Conservation (phyloP, 1,140 invertebrate genomes). For the Scaptomyza hsui region DNA sequence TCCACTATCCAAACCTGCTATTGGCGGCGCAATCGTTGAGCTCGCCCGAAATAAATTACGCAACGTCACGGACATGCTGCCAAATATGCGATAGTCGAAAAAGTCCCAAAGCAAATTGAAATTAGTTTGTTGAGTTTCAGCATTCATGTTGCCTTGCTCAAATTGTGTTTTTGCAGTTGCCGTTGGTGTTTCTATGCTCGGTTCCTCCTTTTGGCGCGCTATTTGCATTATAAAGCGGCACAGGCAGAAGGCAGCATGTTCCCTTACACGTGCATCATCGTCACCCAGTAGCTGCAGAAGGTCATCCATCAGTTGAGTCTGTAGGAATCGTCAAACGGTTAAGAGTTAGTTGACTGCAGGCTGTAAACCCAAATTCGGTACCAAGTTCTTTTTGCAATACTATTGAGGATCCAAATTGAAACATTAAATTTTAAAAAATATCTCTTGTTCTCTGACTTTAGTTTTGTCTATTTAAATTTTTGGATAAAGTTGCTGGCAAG, state of each 20-base stretch:
- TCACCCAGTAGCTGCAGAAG: slow-evolving; percentile 81
- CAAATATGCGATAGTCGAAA: slow-evolving; percentile 83
- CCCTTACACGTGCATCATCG: slow-evolving; percentile 82
- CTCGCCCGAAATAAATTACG: slow-evolving; percentile 81
- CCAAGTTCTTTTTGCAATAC: slow-evolving; percentile 46
- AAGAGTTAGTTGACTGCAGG: slow-evolving; percentile 52
- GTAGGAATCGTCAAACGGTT: slow-evolving; percentile 53
- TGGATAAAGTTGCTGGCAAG: no score
- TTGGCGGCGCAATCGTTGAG: slow-evolving; percentile 65
- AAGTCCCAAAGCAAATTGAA: slow-evolving; percentile 83
- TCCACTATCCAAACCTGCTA: slow-evolving; percentile 47
- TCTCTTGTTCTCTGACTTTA: not conserved
- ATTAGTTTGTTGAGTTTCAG: slow-evolving; percentile 81
- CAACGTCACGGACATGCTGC: slow-evolving; percentile 80
- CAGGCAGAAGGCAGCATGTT: slow-evolving; percentile 74
- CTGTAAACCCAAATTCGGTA: slow-evolving; percentile 71
- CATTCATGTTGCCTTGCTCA: slow-evolving; percentile 50
- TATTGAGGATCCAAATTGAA: slow-evolving; percentile 11
- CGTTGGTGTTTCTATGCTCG: slow-evolving; percentile 32
- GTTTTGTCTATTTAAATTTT: no score
- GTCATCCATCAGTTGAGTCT: slow-evolving; percentile 78
- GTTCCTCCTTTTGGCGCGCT: slow-evolving; percentile 57
- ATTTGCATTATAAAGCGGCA: slow-evolving; percentile 83
- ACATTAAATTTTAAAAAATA: slow-evolving; percentile 2
- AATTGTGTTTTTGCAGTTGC: slow-evolving; percentile 4